These are phyloP conservation scores for Lithobius niger DNA, from an alignment of 1,140 invertebrate genomes.

Conservation along the genomic window DNA sequence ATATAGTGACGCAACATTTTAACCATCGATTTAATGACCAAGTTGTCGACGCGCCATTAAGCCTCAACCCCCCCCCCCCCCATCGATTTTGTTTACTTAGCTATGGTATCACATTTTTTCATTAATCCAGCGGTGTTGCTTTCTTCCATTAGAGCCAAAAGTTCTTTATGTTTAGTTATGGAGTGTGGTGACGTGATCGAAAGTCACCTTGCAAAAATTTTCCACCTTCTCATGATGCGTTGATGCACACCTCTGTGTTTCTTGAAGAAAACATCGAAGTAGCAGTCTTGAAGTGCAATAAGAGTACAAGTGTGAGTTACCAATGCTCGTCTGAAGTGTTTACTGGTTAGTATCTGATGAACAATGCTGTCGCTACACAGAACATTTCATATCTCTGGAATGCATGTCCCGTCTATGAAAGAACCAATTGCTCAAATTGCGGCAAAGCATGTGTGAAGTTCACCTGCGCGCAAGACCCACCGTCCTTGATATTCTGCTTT, in stretches of 20 bases:
- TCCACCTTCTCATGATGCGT: background rate
- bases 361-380: background rate
- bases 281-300: background rate
- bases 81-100: background rate
- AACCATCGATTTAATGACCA: background rate
- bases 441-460: no score
- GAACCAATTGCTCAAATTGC: background rate
- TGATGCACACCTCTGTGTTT: background rate
- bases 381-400: background rate
- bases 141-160: no score
- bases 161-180: no score
- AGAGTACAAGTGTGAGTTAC: background rate
- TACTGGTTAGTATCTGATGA: background rate
- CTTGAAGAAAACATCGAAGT: background rate
- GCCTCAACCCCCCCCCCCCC: background rate
- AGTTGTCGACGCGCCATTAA: background rate
- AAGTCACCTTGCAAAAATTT: no score
- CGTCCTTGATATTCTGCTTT: no score
- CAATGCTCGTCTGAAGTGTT: background rate
- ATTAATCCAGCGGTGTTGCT: no score
- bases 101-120: background rate
- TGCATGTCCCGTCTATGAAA: background rate
- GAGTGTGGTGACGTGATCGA: no score
- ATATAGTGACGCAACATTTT: background rate
- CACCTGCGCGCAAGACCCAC: background rate